Evolutionary conservation across 2,888 invertebrate species (phyloP).

Genomic region (Drosophila kanekoi): DNA sequence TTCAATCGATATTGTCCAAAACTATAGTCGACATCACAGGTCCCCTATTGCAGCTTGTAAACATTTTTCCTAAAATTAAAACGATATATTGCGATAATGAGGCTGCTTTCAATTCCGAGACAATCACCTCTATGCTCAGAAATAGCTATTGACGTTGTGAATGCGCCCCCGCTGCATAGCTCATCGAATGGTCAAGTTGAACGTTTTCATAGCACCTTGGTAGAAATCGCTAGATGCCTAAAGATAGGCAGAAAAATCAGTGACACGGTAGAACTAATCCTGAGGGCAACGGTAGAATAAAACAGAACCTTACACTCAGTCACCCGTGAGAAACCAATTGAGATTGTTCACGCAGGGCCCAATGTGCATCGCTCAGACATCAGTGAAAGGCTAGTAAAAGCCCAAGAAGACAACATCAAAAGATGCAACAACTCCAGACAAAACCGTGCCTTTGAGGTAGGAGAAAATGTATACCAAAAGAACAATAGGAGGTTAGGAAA

Average conservation of each 20-base stretch:
- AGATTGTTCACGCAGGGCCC: background rate
- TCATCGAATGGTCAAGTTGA: too few relatives aligned
- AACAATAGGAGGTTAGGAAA: background rate
- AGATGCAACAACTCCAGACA: background rate
- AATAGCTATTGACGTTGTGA: too few relatives aligned
- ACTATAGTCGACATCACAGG: background rate
- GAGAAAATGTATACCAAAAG: background rate
- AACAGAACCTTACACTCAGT: background rate
- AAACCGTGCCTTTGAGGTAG: slow-evolving; percentile 1
- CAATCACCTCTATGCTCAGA: too few relatives aligned
- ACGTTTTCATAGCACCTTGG: too few relatives aligned
- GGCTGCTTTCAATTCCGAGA: too few relatives aligned
- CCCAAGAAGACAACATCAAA: background rate
- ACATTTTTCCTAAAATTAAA: background rate
- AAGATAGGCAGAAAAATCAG: background rate
- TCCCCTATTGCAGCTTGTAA: background rate
- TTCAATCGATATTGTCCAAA: background rate
- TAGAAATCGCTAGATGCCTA: background rate
- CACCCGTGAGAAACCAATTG: background rate
- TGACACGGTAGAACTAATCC: background rate
- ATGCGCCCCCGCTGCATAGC: too few relatives aligned
- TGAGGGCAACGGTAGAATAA: background rate
- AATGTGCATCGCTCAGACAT: too few relatives aligned
- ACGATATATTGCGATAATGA: too few relatives aligned
- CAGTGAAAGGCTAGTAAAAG: background rate